Evolutionary conservation across 2,797 vertebrate species (phyloP).

Genomic region (Pampus argenteus): DNA sequence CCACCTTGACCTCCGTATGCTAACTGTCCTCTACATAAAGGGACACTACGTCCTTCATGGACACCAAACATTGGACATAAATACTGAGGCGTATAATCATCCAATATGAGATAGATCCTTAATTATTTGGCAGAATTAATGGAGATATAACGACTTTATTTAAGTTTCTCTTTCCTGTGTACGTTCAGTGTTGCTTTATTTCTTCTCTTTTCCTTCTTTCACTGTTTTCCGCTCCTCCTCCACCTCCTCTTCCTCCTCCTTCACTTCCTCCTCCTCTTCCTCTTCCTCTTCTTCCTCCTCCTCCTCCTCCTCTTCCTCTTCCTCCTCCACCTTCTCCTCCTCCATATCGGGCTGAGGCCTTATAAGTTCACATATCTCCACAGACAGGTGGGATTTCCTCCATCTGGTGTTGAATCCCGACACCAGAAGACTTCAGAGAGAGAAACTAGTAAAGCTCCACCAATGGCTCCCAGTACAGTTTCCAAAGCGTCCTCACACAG

Average conservation of each 20-base stretch:
- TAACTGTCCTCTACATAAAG: too few relatives aligned
- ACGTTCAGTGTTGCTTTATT: too few relatives aligned
- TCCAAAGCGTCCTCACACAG: not conserved
- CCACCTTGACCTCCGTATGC: too few relatives aligned
- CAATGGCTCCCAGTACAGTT: conserved; percentile 25
- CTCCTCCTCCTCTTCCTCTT: not conserved
- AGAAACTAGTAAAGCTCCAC: conserved; percentile 29
- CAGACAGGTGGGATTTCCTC: conserved; percentile 23
- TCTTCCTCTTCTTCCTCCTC: conserved; percentile 10
- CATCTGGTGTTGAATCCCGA: not conserved
- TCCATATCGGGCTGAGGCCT: not conserved
- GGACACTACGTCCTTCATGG: too few relatives aligned
- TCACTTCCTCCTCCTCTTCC: too few relatives aligned
- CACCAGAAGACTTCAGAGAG: not conserved
- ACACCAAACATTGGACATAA: too few relatives aligned
- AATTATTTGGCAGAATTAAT: not conserved
- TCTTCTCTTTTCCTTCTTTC: not conserved
- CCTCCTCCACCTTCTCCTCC: too few relatives aligned
- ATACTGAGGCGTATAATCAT: too few relatives aligned
- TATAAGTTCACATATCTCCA: conserved; percentile 32
- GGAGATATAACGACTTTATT: not conserved
- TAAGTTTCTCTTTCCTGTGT: not conserved
- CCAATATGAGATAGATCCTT: too few relatives aligned
- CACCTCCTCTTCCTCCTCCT: not conserved
- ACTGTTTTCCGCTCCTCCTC: not conserved